These are phyloP conservation scores for Sinelater perroti DNA, from an alignment of 2,888 invertebrate genomes.

Conservation along the genomic window DNA sequence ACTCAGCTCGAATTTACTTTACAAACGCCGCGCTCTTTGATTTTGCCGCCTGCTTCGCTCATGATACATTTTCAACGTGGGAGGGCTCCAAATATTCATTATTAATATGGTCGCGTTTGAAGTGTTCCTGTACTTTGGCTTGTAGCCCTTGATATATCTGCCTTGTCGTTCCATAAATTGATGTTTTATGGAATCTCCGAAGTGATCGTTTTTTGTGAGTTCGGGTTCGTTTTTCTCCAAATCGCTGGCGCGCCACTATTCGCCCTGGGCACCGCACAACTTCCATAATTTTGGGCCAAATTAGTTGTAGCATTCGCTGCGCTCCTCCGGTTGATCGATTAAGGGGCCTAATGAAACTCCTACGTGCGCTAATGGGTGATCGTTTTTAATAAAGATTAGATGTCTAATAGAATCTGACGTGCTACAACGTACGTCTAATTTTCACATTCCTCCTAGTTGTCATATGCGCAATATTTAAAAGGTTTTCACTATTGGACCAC, in stretches of 20 bases:
- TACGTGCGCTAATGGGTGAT: conserved; percentile 1
- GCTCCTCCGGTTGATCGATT: conserved; percentile 28
- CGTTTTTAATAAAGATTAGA: conserved; percentile 11
- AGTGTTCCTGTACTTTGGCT: conserved; percentile 43
- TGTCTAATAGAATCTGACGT: conserved; percentile 19
- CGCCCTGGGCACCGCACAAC: conserved; percentile 14
- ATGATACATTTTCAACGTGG: conserved; percentile 57
- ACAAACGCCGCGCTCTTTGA: conserved; percentile 50
- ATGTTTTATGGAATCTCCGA: conserved; percentile 38
- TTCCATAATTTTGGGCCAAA: conserved; percentile 26
- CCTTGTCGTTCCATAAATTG: conserved; percentile 42
- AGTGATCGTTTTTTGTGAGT: conserved; percentile 16
- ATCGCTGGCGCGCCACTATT: conserved; percentile 12
- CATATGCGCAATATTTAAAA: neutral
- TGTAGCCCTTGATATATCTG: conserved; percentile 44
- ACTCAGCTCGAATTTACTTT: conserved; percentile 42
- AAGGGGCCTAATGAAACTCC: conserved; percentile 10
- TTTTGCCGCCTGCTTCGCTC: conserved; percentile 46
- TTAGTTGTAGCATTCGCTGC: conserved; percentile 28
- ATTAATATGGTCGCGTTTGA: conserved; percentile 46
- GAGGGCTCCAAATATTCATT: conserved; percentile 55
- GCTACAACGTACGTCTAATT: conserved; percentile 7
- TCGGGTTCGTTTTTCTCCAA: conserved; percentile 9
- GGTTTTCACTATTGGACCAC: neutral
- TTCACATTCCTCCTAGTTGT: neutral